Conservation (phyloP, 2,888 invertebrate genomes). For the Thecophora atra region DNA sequence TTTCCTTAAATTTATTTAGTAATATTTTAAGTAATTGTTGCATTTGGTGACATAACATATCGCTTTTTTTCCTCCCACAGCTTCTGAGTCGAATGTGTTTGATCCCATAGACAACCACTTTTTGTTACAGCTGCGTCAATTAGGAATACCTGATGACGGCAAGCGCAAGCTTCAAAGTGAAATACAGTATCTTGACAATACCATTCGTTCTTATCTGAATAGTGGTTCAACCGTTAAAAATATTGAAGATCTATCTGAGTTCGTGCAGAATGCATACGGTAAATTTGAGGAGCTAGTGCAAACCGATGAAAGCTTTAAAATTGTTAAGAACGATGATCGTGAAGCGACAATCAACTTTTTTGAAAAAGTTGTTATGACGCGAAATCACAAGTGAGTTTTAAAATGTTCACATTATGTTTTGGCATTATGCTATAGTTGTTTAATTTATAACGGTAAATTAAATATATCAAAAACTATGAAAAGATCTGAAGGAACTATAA, state of each 20-base stretch:
- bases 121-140: conserved; percentile 58
- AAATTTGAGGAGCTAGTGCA: conserved; percentile 60
- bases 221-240: conserved; percentile 53
- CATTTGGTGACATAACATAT: no score
- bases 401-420: conserved; percentile 2
- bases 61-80: conserved; percentile 30
- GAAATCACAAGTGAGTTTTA: conserved; percentile 79
- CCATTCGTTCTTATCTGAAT: conserved; percentile 60
- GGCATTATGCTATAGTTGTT: background rate
- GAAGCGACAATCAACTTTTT: conserved; percentile 90
- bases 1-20: background rate
- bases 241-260: conserved; percentile 88
- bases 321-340: conserved; percentile 71
- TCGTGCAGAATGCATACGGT: conserved; percentile 88
- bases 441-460: background rate
- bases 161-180: conserved; percentile 62
- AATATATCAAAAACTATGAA: background rate
- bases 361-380: conserved; percentile 92
- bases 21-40: background rate
- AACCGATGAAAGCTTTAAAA: conserved; percentile 59
- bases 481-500: background rate
- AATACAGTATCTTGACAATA: conserved; percentile 61
- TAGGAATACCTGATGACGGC: conserved; percentile 63
- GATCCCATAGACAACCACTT: conserved; percentile 61
- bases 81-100: conserved; percentile 50